A percentile compares a stretch with the other conserved stretches of the same genome.
Evolutionary conservation across 2,888 invertebrate species (phyloP).

Genomic region (Mactromeris polynyma): DNA sequence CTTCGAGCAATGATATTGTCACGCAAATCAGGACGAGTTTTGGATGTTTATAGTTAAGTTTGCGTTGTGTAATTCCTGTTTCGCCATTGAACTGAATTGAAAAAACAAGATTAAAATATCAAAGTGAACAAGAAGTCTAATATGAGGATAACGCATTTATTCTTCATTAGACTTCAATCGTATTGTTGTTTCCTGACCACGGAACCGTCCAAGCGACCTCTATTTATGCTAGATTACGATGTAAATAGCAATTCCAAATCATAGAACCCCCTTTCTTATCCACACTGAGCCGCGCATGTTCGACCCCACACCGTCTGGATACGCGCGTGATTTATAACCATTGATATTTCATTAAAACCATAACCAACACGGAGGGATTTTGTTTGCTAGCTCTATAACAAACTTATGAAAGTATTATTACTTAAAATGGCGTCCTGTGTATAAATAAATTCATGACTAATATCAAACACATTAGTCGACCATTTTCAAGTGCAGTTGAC

Average conservation of each 20-base stretch:
- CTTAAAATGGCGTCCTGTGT: slow-evolving; percentile 14
- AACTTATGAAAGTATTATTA: neutral
- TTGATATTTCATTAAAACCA: neutral
- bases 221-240: neutral
- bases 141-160: neutral
- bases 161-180: neutral
- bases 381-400: neutral
- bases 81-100: neutral
- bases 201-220: neutral
- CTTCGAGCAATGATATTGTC: too few relatives aligned
- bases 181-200: neutral
- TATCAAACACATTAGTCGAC: slow-evolving; percentile 9
- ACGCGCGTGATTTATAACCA: slow-evolving; percentile 3
- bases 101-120: neutral
- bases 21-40: too few relatives aligned
- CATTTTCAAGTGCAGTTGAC: slow-evolving; percentile 44
- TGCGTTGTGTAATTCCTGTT: neutral
- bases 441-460: slow-evolving; percentile 34
- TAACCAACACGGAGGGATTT: neutral
- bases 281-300: neutral
- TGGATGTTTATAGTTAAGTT: neutral
- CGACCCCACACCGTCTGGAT: neutral
- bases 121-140: neutral
- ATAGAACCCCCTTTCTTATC: neutral
- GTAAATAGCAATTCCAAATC: neutral